These are phyloP conservation scores for Tetramorium bicarinatum DNA, from an alignment of 2,888 invertebrate genomes.

Conservation along the genomic window DNA sequence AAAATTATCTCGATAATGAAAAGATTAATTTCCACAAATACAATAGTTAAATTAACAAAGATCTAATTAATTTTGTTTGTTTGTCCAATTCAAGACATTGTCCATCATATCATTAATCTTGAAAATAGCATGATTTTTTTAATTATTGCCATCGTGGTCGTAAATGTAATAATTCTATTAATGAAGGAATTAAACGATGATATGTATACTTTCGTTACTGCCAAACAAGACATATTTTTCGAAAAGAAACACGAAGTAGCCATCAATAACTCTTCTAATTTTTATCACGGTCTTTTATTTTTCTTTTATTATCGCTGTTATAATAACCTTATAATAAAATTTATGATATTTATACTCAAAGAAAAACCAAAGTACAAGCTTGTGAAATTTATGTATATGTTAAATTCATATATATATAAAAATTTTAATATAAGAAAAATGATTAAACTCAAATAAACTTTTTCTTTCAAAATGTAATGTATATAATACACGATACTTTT, in stretches of 20 bases:
- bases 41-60: neutral
- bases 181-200: slow-evolving; percentile 37
- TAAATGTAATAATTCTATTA: neutral
- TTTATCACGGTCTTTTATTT: neutral
- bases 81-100: neutral
- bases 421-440: neutral
- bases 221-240: slow-evolving; percentile 62
- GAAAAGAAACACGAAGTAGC: slow-evolving; percentile 62
- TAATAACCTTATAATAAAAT: neutral
- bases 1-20: neutral
- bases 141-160: neutral
- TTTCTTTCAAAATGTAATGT: neutral
- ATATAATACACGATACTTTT: neutral
- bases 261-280: neutral
- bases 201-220: slow-evolving; percentile 71
- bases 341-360: neutral
- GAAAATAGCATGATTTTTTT: neutral
- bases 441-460: slow-evolving; percentile 1
- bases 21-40: neutral
- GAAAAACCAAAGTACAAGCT: neutral
- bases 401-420: neutral
- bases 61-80: neutral
- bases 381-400: neutral
- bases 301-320: neutral
- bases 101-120: neutral